These are phyloP conservation scores for Poeciliopsis infans DNA, from an alignment of 2,797 vertebrate genomes.

Conservation along the genomic window DNA sequence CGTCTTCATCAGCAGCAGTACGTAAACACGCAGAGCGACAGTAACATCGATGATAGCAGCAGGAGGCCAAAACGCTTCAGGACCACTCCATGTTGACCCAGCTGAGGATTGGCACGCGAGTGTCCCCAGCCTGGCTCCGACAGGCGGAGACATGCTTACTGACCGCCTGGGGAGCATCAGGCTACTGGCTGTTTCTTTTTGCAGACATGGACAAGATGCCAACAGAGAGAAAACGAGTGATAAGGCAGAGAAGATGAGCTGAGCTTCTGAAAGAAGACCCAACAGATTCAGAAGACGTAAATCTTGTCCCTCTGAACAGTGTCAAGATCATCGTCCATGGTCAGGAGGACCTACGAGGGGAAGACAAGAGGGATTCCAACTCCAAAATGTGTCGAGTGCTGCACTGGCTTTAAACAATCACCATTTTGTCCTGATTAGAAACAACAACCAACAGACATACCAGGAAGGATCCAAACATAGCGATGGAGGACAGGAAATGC, in stretches of 20 bases:
- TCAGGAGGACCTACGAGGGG: slow-evolving; percentile 87
- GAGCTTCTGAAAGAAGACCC: slow-evolving; percentile 31
- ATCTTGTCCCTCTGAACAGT: slow-evolving; percentile 95
- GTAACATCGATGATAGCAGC: slow-evolving; percentile 62
- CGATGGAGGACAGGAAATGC: slow-evolving; percentile 98
- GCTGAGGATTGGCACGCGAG: slow-evolving; percentile 69
- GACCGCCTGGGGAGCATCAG: slow-evolving; percentile 25
- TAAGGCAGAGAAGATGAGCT: slow-evolving; percentile 67
- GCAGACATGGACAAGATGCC: slow-evolving; percentile 14
- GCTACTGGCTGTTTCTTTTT: slow-evolving; percentile 64
- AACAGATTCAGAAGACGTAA: slow-evolving; percentile 86
- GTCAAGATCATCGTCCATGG: slow-evolving; percentile 96
- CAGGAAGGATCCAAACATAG: slow-evolving; percentile 99
- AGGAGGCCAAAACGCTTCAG: slow-evolving; percentile 55
- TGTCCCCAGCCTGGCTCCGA: slow-evolving; percentile 53
- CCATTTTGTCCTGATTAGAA: background rate
- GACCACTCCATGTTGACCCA: slow-evolving; percentile 19
- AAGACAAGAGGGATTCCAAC: background rate
- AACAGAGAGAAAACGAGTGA: slow-evolving; percentile 17
- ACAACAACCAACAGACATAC: slow-evolving; percentile 62
- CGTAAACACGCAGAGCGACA: slow-evolving; percentile 64
- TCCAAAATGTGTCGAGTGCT: background rate
- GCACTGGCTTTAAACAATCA: background rate
- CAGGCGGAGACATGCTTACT: slow-evolving; percentile 24
- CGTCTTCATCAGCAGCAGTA: slow-evolving; percentile 25